Conservation (phyloP, 1,140 invertebrate species). For the Drosophila kepulauana region DNA sequence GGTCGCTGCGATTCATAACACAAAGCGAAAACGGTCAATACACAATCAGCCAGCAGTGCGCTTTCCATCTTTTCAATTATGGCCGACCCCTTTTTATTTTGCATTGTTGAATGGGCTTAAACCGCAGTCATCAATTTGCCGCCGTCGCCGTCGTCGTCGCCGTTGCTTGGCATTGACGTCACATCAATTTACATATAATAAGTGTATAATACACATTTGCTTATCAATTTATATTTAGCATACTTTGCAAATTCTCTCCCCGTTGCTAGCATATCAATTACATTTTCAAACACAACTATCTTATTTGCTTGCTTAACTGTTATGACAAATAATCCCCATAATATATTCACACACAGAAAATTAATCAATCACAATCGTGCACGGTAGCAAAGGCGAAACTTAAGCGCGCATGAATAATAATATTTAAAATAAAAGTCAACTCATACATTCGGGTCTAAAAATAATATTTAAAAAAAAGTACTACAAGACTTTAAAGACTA, state of each 20-base stretch:
- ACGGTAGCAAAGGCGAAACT: too few species aligned
- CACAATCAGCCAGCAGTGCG: neutral
- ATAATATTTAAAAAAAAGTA: too few species aligned
- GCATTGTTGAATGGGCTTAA: neutral
- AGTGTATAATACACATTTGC: neutral
- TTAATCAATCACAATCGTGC: too few species aligned
- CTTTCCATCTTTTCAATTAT: constrained; percentile 3
- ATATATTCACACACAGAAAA: too few species aligned
- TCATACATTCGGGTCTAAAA: too few species aligned
- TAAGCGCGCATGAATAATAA: too few species aligned
- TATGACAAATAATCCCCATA: too few species aligned
- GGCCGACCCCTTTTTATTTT: neutral
- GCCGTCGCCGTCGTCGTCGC: neutral
- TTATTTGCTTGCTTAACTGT: too few species aligned
- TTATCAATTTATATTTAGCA: neutral
- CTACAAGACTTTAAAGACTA: too few species aligned
- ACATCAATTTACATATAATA: neutral
- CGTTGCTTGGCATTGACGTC: neutral
- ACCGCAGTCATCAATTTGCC: neutral
- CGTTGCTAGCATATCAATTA: too few species aligned
- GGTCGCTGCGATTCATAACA: constrained; percentile 3
- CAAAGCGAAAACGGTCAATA: constrained; percentile 53
- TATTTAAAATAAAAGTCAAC: too few species aligned
- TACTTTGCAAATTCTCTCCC: neutral
- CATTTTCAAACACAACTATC: too few species aligned